Evolutionary conservation across 2,797 vertebrate species (phyloP).

Genomic region (Myoxocephalus aenaeus): DNA sequence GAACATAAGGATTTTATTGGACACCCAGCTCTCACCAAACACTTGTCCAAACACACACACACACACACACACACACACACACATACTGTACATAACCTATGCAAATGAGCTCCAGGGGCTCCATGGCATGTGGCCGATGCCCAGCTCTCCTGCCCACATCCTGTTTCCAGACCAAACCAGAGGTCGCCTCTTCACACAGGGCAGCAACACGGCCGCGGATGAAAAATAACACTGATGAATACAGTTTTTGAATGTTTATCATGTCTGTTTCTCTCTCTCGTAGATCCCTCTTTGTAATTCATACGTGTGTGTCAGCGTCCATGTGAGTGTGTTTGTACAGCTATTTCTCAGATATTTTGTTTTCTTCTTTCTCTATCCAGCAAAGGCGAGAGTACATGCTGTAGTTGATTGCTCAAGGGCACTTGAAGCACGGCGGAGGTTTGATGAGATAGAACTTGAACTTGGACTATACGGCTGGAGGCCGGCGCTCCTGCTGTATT

Average conservation of each 20-base stretch:
- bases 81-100: slow-evolving; percentile 53
- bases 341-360: background rate
- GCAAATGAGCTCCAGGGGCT: slow-evolving; percentile 75
- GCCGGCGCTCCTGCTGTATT: background rate
- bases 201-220: slow-evolving; percentile 34
- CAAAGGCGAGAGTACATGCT: background rate
- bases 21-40: slow-evolving; percentile 50
- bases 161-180: slow-evolving; percentile 77
- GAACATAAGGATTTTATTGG: slow-evolving; percentile 43
- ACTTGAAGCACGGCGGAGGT: background rate
- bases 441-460: slow-evolving; percentile 24
- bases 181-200: slow-evolving; percentile 65
- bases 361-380: background rate
- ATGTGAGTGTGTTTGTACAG: background rate
- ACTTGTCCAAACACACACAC: slow-evolving; percentile 38
- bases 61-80: slow-evolving; percentile 37
- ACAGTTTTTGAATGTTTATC: slow-evolving; percentile 16
- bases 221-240: slow-evolving; percentile 49
- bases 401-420: slow-evolving; percentile 17
- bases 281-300: background rate
- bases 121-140: slow-evolving; percentile 77
- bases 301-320: background rate
- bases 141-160: slow-evolving; percentile 80
- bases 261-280: slow-evolving; percentile 21
- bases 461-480: slow-evolving; percentile 4